Conservation (phyloP, 2,797 vertebrate genomes). For the Mallotus villosus region DNA sequence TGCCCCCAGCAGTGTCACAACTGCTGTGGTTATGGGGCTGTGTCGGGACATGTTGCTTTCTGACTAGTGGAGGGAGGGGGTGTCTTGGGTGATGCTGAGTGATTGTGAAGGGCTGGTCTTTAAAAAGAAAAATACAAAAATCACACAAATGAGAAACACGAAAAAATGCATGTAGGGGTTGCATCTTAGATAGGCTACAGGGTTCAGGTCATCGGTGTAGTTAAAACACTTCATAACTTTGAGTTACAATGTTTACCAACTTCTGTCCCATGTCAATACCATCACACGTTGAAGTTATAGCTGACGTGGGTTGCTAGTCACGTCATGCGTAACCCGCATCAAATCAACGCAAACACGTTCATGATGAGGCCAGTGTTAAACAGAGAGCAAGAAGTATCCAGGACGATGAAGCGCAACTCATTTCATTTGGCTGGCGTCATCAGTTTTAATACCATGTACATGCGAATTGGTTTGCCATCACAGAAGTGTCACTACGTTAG, state of each 20-base stretch:
- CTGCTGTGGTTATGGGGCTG: slow-evolving; percentile 74
- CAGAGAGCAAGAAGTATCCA: not conserved
- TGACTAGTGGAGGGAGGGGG: not conserved
- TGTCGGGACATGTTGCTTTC: slow-evolving; percentile 79
- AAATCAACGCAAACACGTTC: too few species aligned
- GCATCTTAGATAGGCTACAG: too few species aligned
- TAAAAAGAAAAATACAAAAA: slow-evolving; percentile 6
- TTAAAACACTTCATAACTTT: too few species aligned
- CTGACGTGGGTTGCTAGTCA: too few species aligned
- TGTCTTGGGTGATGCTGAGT: not conserved
- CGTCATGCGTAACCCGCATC: too few species aligned
- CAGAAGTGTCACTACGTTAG: not conserved
- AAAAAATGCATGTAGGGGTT: not conserved
- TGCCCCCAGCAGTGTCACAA: slow-evolving; percentile 82
- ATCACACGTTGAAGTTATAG: too few species aligned
- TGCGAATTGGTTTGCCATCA: not conserved
- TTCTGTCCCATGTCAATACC: too few species aligned
- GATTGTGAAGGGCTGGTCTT: slow-evolving; percentile 31
- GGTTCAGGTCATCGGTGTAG: too few species aligned
- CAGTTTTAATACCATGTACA: not conserved
- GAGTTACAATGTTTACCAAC: too few species aligned
- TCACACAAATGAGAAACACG: too few species aligned
- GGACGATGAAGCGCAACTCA: not conserved
- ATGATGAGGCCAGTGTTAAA: too few species aligned
- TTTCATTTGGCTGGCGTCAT: not conserved